Evolutionary conservation across 2,797 vertebrate species (phyloP), one percentile per base, ranked within the genome.

Genomic region (Karalla daura): DNA sequence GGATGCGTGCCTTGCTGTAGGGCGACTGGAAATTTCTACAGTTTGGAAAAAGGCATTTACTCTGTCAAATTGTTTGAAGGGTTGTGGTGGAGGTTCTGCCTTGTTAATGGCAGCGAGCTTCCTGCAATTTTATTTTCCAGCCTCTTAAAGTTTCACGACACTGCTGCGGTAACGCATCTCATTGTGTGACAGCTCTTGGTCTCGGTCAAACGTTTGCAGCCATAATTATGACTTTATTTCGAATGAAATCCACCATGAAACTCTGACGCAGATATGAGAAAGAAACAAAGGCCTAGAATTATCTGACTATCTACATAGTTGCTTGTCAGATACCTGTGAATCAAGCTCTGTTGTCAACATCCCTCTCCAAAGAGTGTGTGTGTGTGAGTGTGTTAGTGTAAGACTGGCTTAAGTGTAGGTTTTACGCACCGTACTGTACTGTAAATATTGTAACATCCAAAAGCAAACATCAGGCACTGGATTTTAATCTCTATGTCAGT

Each of bases 91-190:
- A 40, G 78, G 63, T 66, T 76, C 44, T 72, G 51, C 12, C 69
- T 70, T 56, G 46, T 80, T 84, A 80, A 80, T 62, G 36, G 45
- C 46, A 39, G 21, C 71, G 56, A 46, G 49, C 18, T 85, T 86
- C 70, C 77, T 80, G 78, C 4, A 7, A 78, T 84, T 78, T 41
- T 5, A 76, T 84, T 86, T 86, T 88, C 86, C 84, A 76, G 59
- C 21, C 41, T 61, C 28, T 68, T 61, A 40, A 46, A 64, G 55
- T 73, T 71, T 66, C 58, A 47, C 53, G 44, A 68, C 54, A 63
- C 49, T 24, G 50, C 21, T 0, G n/a, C 43, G 51, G 21, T 61
- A 12, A 63, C 66, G 27, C 37, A 3, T 72, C 23, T 47, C 8
- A 10, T 5, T 15, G 8, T 10, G 6, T 20, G 23, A 25, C 20